These are phyloP conservation scores for Patagioenas fasciata DNA, from an alignment of 2,113 vertebrate genomes.

Conservation along the genomic window DNA sequence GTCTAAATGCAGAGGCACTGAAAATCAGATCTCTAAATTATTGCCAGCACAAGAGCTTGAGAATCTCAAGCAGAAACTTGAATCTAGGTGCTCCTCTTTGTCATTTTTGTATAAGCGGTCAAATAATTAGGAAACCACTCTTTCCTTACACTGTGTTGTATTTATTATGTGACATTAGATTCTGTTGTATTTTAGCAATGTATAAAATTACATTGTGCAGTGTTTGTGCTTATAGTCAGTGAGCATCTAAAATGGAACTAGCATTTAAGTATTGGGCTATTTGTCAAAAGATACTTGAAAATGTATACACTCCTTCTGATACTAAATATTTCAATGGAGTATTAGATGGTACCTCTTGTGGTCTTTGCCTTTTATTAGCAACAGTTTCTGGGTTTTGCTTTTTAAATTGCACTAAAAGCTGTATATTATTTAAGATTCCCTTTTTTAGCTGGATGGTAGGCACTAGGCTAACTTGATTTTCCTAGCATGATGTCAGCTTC, in stretches of 20 bases:
- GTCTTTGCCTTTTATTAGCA: not conserved
- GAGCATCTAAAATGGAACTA: not conserved
- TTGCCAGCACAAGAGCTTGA: not conserved
- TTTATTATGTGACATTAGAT: not conserved
- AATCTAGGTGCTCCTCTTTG: not conserved
- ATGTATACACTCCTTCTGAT: not conserved
- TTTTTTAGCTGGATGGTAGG: not conserved
- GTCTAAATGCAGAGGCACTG: not conserved
- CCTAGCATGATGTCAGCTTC: not conserved
- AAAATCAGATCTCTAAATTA: not conserved
- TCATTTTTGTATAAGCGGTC: not conserved
- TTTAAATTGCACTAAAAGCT: not conserved
- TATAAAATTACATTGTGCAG: not conserved
- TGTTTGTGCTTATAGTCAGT: not conserved
- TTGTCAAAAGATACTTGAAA: not conserved
- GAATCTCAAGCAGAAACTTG: not conserved
- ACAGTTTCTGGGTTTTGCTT: not conserved
- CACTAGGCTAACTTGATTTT: not conserved
- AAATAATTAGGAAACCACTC: not conserved
- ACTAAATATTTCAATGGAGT: not conserved
- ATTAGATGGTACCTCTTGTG: not conserved
- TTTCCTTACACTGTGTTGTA: not conserved
- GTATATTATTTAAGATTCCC: not conserved
- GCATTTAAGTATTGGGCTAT: not conserved
- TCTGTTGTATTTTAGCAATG: constrained; percentile 1